A percentile compares a stretch with the other conserved stretches of the same genome.
These are phyloP conservation scores for Fregata magnificens DNA, from an alignment of 2,113 vertebrate species.

Conservation along the genomic window DNA sequence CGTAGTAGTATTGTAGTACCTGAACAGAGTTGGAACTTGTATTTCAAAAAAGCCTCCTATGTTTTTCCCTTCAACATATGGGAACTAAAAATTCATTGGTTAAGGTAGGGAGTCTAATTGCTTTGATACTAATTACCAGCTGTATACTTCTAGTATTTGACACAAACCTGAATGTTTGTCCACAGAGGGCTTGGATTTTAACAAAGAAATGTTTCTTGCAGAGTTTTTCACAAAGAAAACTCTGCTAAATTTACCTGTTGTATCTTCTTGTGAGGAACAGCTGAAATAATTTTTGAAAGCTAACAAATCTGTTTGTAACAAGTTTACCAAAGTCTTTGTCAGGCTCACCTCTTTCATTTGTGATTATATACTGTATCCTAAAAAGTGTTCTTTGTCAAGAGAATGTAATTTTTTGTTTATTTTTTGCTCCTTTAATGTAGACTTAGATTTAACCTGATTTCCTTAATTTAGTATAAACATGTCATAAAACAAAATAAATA, in stretches of 20 bases:
- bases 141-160: background rate
- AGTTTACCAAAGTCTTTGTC: background rate
- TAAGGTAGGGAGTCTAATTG: background rate
- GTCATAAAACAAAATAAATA: background rate
- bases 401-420: background rate
- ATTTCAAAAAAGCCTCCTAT: background rate
- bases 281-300: background rate
- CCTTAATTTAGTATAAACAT: background rate
- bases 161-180: background rate
- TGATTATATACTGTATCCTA: background rate
- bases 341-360: background rate
- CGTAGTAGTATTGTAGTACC: background rate
- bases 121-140: background rate
- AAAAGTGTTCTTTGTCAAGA: background rate
- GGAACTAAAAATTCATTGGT: background rate
- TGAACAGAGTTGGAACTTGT: background rate
- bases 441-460: background rate
- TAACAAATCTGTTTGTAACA: background rate
- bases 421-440: background rate
- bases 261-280: background rate
- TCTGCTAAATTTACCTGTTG: fast-evolving
- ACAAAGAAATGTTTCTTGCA: background rate
- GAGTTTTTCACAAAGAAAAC: background rate
- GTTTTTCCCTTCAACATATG: background rate
- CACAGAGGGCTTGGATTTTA: background rate